These are phyloP conservation scores for Pseudomyrmex cubaensis DNA, from an alignment of 1,140 invertebrate species.

Conservation along the genomic window DNA sequence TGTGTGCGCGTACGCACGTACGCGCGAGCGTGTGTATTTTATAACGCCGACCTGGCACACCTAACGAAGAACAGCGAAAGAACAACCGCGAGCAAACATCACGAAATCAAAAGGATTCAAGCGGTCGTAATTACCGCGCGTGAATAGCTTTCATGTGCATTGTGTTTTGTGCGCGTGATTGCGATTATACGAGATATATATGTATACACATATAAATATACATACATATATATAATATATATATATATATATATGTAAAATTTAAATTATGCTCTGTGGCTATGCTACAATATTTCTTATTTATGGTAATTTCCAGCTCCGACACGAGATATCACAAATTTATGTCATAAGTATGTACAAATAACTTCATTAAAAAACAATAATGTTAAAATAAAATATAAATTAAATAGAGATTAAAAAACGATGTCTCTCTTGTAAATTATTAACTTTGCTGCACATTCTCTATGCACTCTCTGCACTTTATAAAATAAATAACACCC, in stretches of 20 bases:
- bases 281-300: neutral
- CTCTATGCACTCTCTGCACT: neutral
- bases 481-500: constrained; percentile 6
- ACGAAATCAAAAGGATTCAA: constrained; percentile 42
- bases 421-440: neutral
- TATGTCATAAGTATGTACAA: neutral
- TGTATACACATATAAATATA: no score
- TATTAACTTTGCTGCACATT: neutral
- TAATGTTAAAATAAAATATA: no score
- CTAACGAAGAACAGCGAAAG: constrained; percentile 35
- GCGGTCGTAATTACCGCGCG: constrained; percentile 56
- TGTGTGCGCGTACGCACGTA: constrained; percentile 9
- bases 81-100: constrained; percentile 21
- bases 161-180: neutral
- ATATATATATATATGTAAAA: neutral
- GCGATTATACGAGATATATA: neutral
- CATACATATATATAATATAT: no score
- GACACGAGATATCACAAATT: neutral
- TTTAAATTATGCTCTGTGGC: neutral
- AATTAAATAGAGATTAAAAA: no score
- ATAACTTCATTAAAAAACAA: neutral
- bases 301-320: neutral
- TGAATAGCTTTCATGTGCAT: neutral
- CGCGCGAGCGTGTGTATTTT: neutral
- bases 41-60: no score